phyloP scores from a whole-genome alignment of 2,113 vertebrate species.

The Otus sunia region DNA sequence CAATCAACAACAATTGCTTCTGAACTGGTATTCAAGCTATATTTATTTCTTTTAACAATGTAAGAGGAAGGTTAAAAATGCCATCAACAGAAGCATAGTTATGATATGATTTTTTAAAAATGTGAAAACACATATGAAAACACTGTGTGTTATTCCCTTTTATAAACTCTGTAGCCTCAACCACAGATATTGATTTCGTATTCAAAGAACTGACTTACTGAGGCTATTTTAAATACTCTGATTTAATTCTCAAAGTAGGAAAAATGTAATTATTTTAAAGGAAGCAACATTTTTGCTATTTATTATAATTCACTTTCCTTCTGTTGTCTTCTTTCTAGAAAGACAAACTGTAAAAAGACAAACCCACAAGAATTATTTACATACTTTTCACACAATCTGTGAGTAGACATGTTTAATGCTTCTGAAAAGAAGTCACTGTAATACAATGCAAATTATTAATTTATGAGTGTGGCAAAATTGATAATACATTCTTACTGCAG shows the following conservation, averaged over 20 bases:
- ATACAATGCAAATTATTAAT: constrained; percentile 48
- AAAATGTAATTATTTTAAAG: constrained; percentile 4
- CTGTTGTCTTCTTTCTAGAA: neutral
- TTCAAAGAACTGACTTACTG: neutral
- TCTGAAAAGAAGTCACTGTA: constrained; percentile 22
- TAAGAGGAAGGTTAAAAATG: neutral
- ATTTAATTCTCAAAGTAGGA: neutral
- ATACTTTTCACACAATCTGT: neutral
- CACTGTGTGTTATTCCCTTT: neutral
- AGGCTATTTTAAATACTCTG: neutral
- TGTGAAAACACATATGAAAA: neutral
- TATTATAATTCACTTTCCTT: constrained; percentile 19
- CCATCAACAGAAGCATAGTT: neutral
- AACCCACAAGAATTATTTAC: constrained; percentile 34
- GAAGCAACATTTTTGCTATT: neutral
- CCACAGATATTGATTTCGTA: neutral
- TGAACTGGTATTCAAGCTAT: neutral
- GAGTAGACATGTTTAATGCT: constrained; percentile 13
- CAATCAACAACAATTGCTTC: neutral
- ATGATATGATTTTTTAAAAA: neutral
- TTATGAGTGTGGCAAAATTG: constrained; percentile 26
- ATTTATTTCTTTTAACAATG: neutral
- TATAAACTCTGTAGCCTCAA: neutral
- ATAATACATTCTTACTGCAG: constrained; percentile 12
- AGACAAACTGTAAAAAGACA: constrained; percentile 2